Evolutionary conservation across 2,888 invertebrate species (phyloP), one percentile per base, ranked within the genome.

Genomic region (Apocheima hispidaria): DNA sequence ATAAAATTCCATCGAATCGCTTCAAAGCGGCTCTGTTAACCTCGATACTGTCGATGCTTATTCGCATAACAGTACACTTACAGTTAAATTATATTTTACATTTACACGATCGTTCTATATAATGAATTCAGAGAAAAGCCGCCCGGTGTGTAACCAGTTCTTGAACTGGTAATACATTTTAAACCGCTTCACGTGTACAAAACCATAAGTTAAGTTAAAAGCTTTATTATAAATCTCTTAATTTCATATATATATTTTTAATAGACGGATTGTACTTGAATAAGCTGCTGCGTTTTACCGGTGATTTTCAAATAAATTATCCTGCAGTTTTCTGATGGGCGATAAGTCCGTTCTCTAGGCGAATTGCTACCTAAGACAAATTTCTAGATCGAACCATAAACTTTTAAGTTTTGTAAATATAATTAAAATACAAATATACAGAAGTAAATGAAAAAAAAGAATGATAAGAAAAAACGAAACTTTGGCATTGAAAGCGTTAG

Each of bases 21-120:
- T 49, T 56, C 16, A 64, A 63, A 68, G 62, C 63, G 60, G 62
- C 28, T 67, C 62, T 67, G 61, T 66, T 71, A 74, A 74, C 73
- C 72, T 73, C 71, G 36, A 69, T 71, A 18, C 26, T 50, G 51
- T 50, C 36, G 28, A 53, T 44, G 44, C 40, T 57, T 52, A 60
- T 56, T 62, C 63, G 54, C 40, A 43, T 50, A 67, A 68, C 67
- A 63, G 68, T 70, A 66, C 54, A 63, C 21, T 51, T 65, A 65
- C 67, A 53, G 65, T 69, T 66, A 63, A 56, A 50, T 28, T 28
- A 51, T 51, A 51, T 38, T 35, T 38, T 49, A 44, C 49, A 36
- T 44, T 51, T 52, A 56, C 60, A 43, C 16, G 55, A 51, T 61
- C 33, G 40, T 56, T 48, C 33, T 48, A 53, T 40, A 38, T 53